phyloP scores from a whole-genome alignment of 1,140 invertebrate species.

The Plutomurus gul region DNA sequence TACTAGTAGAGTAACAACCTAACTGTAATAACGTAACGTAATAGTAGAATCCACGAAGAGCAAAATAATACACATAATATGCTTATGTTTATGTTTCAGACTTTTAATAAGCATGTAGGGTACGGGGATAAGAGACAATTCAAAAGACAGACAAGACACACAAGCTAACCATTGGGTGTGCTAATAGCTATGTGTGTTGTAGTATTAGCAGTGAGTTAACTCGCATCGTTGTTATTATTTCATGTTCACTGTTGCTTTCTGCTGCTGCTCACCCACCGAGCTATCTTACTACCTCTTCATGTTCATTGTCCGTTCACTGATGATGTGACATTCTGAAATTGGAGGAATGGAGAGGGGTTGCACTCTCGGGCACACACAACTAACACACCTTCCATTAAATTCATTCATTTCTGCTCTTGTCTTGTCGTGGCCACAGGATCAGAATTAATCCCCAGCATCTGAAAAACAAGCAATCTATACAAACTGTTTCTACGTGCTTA shows the following conservation, averaged over 20 bases:
- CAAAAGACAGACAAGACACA: too few relatives aligned
- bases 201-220: too few relatives aligned
- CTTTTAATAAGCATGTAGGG: neutral
- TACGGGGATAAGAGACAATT: neutral
- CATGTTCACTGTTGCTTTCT: neutral
- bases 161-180: too few relatives aligned
- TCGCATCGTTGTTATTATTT: neutral
- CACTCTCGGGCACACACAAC: neutral
- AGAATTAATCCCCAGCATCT: too few relatives aligned
- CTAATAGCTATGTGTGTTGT: neutral
- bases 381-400: neutral
- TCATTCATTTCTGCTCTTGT: too few relatives aligned
- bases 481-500: too few relatives aligned
- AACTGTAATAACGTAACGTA: neutral
- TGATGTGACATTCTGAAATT: constrained; percentile 14
- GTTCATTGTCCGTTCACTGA: constrained; percentile 11
- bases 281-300: neutral
- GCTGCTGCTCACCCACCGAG: neutral
- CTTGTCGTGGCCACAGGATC: too few relatives aligned
- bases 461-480: too few relatives aligned
- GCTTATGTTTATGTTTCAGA: too few relatives aligned
- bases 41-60: too few relatives aligned
- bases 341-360: neutral
- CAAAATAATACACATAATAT: too few relatives aligned
- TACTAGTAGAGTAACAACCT: neutral